A percentile compares a stretch with the other conserved stretches of the same genome.
These are phyloP conservation scores for Danio aesculapii DNA, from an alignment of 2,797 vertebrate species.

Conservation along the genomic window DNA sequence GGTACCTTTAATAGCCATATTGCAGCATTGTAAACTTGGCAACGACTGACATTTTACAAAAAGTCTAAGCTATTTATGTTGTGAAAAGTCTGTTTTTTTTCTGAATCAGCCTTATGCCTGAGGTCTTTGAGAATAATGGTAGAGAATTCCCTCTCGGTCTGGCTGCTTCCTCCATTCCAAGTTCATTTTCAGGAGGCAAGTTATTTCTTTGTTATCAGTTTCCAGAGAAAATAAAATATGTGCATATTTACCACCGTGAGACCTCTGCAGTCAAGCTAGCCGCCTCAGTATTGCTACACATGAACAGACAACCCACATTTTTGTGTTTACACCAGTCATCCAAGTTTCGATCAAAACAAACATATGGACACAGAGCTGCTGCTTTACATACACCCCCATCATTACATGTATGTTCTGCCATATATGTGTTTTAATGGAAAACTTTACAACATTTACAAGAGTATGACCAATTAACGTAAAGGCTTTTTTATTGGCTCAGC, in stretches of 20 bases:
- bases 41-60: conserved; percentile 1
- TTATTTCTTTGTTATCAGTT: conserved; percentile 41
- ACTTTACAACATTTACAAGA: not conserved
- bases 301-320: conserved; percentile 27
- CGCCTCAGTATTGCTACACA: conserved; percentile 18
- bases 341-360: not conserved
- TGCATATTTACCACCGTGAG: conserved; percentile 33
- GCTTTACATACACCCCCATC: conserved; percentile 36
- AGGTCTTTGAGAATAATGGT: conserved; percentile 15
- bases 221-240: conserved; percentile 46
- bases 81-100: not conserved
- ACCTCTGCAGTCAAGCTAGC: conserved; percentile 36
- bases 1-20: not conserved
- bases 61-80: conserved; percentile 1
- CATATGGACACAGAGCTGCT: not conserved
- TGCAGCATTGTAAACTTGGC: not conserved
- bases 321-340: conserved; percentile 1
- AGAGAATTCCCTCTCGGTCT: conserved; percentile 9
- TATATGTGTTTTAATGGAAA: not conserved
- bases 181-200: conserved; percentile 37
- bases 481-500: not conserved
- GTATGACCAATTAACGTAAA: conserved; percentile 4
- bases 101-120: conserved; percentile 1
- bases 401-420: not conserved
- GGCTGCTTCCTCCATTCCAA: conserved; percentile 24